Base-by-base conservation (phyloP, 2,797 vertebrate species). In the Enteromius radiatus region DNA sequence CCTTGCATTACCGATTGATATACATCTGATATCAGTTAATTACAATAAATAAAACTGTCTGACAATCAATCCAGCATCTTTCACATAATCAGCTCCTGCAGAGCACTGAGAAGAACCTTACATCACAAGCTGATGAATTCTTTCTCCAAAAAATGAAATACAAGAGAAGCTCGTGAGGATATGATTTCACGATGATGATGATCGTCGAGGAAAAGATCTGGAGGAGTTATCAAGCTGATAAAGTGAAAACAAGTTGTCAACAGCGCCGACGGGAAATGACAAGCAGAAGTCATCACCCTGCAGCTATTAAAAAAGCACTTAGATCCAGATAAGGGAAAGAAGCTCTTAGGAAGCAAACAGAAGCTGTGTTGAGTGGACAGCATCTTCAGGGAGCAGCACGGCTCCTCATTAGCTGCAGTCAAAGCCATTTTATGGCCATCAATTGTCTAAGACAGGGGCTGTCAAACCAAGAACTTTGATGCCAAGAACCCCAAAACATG, bases 221-320 rank as follows among this genome's bases (percentile, higher is more conserved):
- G 64, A 78, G 80, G 64, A 68, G 82, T 43, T 67, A 77, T 85
- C 36, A 68, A 76, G 82, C 61, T 84, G 85, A 76, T 76, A 71
- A 84, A 59, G 54, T 73, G 49, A 73, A 31, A 64, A 81, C 59
- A 75, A 83, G 86, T 80, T 84, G 82, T 80, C 84, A 78, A 82
- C 79, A 77, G 82, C 83, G 76, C 33, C 45, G 61, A 71, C 70
- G 17, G 84, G 80, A 80, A 85, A 85, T 80, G 79, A 84, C 73
- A 81, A 67, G 52, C 33, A 63, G 81, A 76, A 80, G 83, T 78
- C 84, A 67, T 86, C 83, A 79, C 81, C 76, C 70, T 56, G 61
- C 56, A 79, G 84, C 76, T 81, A 67, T 89, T 86, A 84, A 85
- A 87, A 77, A 81, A 86, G 80, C 77, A 61, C 78, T 88, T 83